Evolutionary conservation across 2,888 invertebrate species (phyloP).

Genomic region (Danaus chrysippus): DNA sequence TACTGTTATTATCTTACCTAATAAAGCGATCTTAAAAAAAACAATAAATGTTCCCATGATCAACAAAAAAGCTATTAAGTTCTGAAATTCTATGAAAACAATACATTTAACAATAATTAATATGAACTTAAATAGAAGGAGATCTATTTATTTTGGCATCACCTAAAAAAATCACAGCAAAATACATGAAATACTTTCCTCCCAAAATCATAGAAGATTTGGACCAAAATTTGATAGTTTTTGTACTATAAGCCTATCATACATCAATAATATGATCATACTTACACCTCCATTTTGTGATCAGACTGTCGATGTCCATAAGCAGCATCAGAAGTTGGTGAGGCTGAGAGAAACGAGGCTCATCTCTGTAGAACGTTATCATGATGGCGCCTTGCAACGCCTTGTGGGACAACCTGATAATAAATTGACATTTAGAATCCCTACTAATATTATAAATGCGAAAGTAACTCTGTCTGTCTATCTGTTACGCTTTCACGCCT

Average conservation of each 20-base stretch:
- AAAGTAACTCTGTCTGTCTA: too few relatives aligned
- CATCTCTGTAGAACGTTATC: slow-evolving; percentile 98
- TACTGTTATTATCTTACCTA: background rate
- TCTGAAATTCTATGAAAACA: too few relatives aligned
- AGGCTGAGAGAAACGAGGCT: slow-evolving; percentile 98
- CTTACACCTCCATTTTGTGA: slow-evolving; percentile 99
- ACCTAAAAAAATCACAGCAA: too few relatives aligned
- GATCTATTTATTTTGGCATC: too few relatives aligned
- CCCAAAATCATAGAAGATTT: too few relatives aligned
- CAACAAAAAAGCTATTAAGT: too few relatives aligned
- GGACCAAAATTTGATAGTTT: too few relatives aligned
- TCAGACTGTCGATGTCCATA: slow-evolving; percentile 98
- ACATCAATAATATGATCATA: slow-evolving; percentile 14
- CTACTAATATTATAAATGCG: background rate
- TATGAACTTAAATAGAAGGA: too few relatives aligned
- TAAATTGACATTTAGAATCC: background rate
- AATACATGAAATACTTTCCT: too few relatives aligned
- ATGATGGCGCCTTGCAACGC: slow-evolving; percentile 98
- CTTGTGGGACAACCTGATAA: slow-evolving; percentile 86
- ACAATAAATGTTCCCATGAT: background rate
- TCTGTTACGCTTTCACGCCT: too few relatives aligned
- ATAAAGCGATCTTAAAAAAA: background rate
- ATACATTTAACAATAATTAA: too few relatives aligned
- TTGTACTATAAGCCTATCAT: too few relatives aligned
- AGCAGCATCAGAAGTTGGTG: slow-evolving; percentile 95